Conservation (phyloP, 2,113 vertebrate genomes). For the Phalacrocorax brasilianus region DNA sequence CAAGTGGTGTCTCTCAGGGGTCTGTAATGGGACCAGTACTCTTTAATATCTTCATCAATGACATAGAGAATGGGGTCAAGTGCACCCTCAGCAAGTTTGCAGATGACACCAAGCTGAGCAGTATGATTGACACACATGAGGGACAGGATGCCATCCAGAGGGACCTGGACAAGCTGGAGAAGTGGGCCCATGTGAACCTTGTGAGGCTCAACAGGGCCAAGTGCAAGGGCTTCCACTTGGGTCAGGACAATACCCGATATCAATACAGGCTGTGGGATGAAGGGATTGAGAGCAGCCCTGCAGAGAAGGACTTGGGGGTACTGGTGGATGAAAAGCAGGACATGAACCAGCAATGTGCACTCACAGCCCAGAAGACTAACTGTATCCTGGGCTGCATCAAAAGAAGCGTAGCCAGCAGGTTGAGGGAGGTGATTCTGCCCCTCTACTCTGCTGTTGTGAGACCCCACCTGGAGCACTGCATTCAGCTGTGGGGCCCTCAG, state of each 20-base stretch:
- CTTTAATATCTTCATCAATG: neutral
- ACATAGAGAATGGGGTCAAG: no score
- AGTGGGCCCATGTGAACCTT: neutral
- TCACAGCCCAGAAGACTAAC: neutral
- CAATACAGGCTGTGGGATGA: neutral
- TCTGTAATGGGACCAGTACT: fast-evolving
- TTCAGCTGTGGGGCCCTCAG: neutral
- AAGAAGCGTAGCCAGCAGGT: neutral
- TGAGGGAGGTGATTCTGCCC: neutral
- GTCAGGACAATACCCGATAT: fast-evolving
- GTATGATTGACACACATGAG: neutral
- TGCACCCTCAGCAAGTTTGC: neutral
- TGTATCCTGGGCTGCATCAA: neutral
- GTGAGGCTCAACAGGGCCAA: neutral
- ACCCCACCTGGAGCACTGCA: neutral
- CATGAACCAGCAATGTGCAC: fast-evolving
- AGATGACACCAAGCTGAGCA: neutral
- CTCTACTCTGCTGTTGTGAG: neutral
- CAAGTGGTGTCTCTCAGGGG: neutral
- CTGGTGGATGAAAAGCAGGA: neutral
- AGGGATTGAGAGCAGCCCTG: neutral
- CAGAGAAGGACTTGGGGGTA: neutral
- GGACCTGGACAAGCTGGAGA: neutral
- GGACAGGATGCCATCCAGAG: neutral
- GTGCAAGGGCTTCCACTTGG: neutral